Conservation (phyloP, 2,113 vertebrate genomes). For the Gasterosteus nipponicus region DNA sequence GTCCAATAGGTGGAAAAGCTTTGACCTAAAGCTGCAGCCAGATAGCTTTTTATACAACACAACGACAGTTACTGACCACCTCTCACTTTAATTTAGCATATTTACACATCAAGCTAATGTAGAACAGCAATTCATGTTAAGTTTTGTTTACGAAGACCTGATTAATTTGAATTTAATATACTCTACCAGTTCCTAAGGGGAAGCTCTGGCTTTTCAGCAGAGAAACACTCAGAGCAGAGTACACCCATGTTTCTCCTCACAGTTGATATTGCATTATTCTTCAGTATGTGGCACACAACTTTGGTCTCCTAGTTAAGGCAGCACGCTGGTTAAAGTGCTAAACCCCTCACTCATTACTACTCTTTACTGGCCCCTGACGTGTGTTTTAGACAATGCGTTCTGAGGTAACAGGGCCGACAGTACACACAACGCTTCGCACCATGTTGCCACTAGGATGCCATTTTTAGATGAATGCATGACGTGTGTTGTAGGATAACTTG, state of each 20-base stretch:
- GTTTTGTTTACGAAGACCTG: background rate
- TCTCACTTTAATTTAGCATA: background rate
- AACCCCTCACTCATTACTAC: background rate
- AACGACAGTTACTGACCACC: background rate
- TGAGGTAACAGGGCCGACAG: background rate
- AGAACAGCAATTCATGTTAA: background rate
- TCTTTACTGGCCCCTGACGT: background rate
- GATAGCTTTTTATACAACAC: background rate
- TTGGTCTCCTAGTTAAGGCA: background rate
- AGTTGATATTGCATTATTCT: too few relatives aligned
- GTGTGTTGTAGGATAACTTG: background rate
- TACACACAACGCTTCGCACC: background rate
- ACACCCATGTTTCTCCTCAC: too few relatives aligned
- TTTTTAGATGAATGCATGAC: background rate
- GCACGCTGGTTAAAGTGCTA: background rate
- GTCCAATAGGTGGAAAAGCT: background rate
- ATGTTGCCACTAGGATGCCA: background rate
- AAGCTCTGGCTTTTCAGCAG: background rate
- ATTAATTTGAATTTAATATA: background rate
- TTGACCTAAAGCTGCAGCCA: conserved; percentile 1
- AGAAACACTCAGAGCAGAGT: background rate
- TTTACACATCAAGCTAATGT: background rate
- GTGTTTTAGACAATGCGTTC: background rate
- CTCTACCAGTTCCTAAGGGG: background rate
- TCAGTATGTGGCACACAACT: too few relatives aligned